These are phyloP conservation scores for Sorex maritimensis DNA, from an alignment of 2,797 vertebrate species.

Conservation along the genomic window DNA sequence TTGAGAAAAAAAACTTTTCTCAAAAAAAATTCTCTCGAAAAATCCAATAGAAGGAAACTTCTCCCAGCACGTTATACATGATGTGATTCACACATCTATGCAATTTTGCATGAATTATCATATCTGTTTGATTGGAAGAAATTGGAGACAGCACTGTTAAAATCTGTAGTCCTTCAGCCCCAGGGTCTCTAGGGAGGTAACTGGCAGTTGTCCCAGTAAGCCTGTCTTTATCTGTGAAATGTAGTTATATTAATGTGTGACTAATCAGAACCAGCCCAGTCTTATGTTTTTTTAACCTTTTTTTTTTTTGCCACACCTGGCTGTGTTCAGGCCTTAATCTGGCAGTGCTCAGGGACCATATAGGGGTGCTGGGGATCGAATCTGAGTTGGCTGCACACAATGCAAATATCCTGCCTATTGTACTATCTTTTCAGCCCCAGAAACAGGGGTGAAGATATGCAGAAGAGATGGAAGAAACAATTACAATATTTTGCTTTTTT, in stretches of 20 bases:
- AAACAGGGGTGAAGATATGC: background rate
- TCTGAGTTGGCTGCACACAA: too few species aligned
- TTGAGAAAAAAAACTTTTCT: too few species aligned
- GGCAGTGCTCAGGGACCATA: too few species aligned
- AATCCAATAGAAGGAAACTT: too few species aligned
- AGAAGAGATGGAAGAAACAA: background rate
- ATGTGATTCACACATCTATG: background rate
- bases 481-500: background rate
- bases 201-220: background rate
- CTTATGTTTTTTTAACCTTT: background rate
- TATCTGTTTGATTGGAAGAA: background rate
- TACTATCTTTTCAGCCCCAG: too few species aligned
- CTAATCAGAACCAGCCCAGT: constrained; percentile 29
- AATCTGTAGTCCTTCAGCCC: constrained; percentile 19
- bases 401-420: too few species aligned
- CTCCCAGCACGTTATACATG: too few species aligned
- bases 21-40: too few species aligned
- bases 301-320: too few species aligned
- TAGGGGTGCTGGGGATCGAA: too few species aligned
- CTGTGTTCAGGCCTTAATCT: too few species aligned
- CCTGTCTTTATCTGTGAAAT: constrained; percentile 3
- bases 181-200: background rate
- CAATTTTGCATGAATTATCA: constrained; percentile 24
- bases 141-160: background rate
- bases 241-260: background rate